Percentiles rank a stretch among this genome's conserved stretches.
These are phyloP conservation scores for Hydroisotoma schaefferi DNA, from an alignment of 2,888 invertebrate genomes.

Conservation along the genomic window DNA sequence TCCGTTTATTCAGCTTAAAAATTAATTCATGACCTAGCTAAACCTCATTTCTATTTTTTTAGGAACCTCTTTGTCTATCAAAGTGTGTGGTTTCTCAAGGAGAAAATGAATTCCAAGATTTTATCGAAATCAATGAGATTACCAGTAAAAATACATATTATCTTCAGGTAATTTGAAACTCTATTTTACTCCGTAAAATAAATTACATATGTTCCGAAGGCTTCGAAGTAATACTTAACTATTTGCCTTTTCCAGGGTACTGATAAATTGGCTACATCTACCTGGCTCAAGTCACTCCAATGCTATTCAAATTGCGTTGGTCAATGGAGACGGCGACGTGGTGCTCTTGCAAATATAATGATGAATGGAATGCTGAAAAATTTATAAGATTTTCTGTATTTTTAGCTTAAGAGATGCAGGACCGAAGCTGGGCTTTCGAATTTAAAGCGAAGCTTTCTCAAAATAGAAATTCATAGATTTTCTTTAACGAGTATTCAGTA, in stretches of 20 bases:
- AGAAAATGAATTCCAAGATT: constrained; percentile 84
- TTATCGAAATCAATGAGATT: constrained; percentile 91
- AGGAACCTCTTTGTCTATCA: constrained; percentile 85
- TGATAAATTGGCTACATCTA: constrained; percentile 76
- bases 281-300: constrained; percentile 86
- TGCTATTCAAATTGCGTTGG: constrained; percentile 89
- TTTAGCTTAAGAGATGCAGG: too few species aligned
- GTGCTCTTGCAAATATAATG: constrained; percentile 95
- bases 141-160: constrained; percentile 89
- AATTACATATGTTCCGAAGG: neutral
- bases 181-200: neutral
- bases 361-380: constrained; percentile 65
- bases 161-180: constrained; percentile 69
- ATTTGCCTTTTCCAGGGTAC: constrained; percentile 66
- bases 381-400: neutral
- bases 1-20: neutral
- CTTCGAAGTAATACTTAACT: neutral
- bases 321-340: constrained; percentile 84
- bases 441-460: too few species aligned
- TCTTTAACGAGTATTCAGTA: too few species aligned
- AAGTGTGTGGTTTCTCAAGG: constrained; percentile 76
- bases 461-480: too few species aligned
- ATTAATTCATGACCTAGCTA: neutral
- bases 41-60: constrained; percentile 42
- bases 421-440: too few species aligned